Conservation (phyloP, 2,797 vertebrate species). For the Miichthys miiuy region DNA sequence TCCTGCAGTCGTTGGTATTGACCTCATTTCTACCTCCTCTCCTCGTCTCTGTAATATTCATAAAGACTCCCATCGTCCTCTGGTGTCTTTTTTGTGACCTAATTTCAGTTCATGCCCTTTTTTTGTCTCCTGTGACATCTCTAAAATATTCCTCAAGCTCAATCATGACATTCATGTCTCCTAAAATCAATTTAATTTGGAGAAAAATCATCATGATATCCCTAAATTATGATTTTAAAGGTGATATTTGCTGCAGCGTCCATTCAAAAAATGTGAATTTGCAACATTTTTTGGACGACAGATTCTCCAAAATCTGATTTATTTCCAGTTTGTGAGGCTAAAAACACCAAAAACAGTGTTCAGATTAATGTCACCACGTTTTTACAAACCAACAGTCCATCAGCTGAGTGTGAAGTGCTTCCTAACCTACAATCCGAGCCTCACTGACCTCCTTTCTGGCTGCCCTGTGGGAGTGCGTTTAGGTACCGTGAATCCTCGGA, state of each 20-base stretch:
- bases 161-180: conserved; percentile 1
- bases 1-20: conserved; percentile 12
- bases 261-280: not conserved
- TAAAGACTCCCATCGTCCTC: conserved; percentile 8
- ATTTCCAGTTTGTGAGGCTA: not conserved
- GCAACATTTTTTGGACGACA: not conserved
- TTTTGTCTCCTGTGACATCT: conserved; percentile 21
- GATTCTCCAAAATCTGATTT: not conserved
- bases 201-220: not conserved
- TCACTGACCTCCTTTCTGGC: conserved; percentile 75
- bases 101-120: conserved; percentile 46
- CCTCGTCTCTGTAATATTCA: conserved; percentile 20
- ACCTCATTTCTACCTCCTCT: conserved; percentile 41
- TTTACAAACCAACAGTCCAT: not conserved
- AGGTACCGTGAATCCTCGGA: conserved; percentile 32
- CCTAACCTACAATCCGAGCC: conserved; percentile 73
- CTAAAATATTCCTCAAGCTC: not conserved
- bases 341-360: not conserved
- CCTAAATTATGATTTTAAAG: not conserved
- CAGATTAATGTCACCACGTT: not conserved
- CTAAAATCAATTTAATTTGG: not conserved
- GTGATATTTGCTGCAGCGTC: not conserved
- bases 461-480: conserved; percentile 62
- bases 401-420: conserved; percentile 37
- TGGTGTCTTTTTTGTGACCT: conserved; percentile 62